Evolutionary conservation across 2,797 vertebrate species (phyloP).

Genomic region (Pelobates cultripes): DNA sequence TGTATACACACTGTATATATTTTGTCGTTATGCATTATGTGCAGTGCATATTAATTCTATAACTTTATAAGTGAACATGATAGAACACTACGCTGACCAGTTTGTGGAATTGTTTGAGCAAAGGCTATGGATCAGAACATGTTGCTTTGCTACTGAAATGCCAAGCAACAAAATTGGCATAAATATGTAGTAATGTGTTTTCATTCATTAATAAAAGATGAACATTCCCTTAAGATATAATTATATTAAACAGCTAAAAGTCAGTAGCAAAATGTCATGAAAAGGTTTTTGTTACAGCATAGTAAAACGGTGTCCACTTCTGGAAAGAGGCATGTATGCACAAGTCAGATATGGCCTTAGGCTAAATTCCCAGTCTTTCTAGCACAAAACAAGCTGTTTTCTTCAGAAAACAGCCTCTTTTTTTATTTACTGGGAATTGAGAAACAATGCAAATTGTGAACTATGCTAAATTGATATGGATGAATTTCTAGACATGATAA

Average conservation of each 20-base stretch:
- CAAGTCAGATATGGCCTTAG: not conserved
- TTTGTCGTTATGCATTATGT: too few relatives aligned
- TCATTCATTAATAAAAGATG: not conserved
- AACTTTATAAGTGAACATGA: not conserved
- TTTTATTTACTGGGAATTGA: too few relatives aligned
- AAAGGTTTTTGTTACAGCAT: not conserved
- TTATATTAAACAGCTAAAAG: constrained; percentile 1
- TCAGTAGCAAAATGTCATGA: constrained; percentile 3
- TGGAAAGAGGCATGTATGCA: not conserved
- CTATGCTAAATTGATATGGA: too few relatives aligned
- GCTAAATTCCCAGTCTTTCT: not conserved
- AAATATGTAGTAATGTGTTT: constrained; percentile 1
- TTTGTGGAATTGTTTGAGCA: not conserved
- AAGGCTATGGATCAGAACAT: not conserved
- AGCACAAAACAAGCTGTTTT: too few relatives aligned
- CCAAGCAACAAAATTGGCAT: not conserved
- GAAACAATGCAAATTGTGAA: too few relatives aligned
- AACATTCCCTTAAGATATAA: constrained; percentile 2
- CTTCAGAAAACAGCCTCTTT: too few relatives aligned
- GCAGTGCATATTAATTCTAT: too few relatives aligned
- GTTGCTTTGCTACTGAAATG: not conserved
- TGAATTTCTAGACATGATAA: too few relatives aligned
- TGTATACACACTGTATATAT: too few relatives aligned
- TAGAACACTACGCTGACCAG: not conserved
- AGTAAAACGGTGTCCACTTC: not conserved